A percentile compares a stretch with the other conserved stretches of the same genome.
These are phyloP conservation scores for Heterotilapia buettikoferi DNA, from an alignment of 2,113 vertebrate species.

Conservation along the genomic window DNA sequence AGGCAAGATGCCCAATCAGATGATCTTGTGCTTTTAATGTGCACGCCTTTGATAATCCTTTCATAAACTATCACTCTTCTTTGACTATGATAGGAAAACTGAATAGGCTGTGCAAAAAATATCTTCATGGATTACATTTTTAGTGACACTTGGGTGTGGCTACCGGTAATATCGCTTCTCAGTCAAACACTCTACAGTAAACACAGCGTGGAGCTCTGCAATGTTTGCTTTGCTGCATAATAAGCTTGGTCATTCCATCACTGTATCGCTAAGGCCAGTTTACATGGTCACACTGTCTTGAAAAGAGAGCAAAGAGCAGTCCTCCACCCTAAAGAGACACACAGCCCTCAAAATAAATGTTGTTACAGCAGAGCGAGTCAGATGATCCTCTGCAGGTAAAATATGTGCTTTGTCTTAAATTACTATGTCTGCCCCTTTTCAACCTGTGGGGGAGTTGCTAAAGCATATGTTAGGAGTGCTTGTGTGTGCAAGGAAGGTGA, in stretches of 20 bases:
- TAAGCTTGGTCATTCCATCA: neutral
- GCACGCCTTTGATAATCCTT: neutral
- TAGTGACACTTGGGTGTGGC: neutral
- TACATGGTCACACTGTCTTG: neutral
- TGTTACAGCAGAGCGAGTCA: neutral
- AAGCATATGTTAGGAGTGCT: neutral
- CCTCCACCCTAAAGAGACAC: conserved; percentile 4
- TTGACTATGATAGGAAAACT: conserved; percentile 14
- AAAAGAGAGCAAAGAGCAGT: neutral
- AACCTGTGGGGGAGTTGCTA: neutral
- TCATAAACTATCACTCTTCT: neutral
- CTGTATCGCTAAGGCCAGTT: neutral
- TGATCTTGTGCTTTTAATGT: neutral
- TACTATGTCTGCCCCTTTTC: neutral
- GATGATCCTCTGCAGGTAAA: neutral
- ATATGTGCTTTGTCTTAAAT: neutral
- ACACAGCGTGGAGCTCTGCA: neutral
- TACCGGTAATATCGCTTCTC: neutral
- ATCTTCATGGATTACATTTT: conserved; percentile 33
- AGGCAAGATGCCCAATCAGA: neutral
- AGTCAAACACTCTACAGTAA: neutral
- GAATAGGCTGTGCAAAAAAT: conserved; percentile 51
- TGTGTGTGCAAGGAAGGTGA: neutral
- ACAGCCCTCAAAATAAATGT: conserved; percentile 25
- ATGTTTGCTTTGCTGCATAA: neutral